phyloP scores from a whole-genome alignment of 1,140 invertebrate species.

The Hormaphis cornu region DNA sequence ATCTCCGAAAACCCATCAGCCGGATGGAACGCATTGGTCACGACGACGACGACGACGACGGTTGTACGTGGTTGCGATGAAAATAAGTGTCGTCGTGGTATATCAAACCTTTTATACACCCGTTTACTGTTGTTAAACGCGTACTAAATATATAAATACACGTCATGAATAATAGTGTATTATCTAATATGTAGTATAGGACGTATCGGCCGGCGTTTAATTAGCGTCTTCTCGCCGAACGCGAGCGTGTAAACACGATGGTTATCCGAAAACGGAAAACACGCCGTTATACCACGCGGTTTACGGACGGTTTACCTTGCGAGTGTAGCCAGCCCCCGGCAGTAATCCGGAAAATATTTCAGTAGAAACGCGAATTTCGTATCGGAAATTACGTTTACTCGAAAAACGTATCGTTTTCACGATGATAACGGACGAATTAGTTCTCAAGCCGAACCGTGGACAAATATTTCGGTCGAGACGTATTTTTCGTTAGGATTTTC shows the following conservation, averaged over 20 bases:
- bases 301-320: neutral
- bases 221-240: constrained; percentile 16
- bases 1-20: constrained; percentile 3
- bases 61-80: neutral
- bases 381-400: too few species aligned
- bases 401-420: too few species aligned
- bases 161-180: neutral
- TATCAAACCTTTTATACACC: neutral
- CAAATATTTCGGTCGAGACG: too few species aligned
- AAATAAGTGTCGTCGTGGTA: neutral
- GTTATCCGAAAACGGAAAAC: neutral
- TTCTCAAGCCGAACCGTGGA: too few species aligned
- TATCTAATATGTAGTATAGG: neutral
- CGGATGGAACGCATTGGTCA: neutral
- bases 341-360: too few species aligned
- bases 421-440: too few species aligned
- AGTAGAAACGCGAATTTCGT: too few species aligned
- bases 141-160: neutral
- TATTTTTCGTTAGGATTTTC: too few species aligned
- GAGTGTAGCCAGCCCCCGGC: too few species aligned
- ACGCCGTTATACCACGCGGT: neutral
- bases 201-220: neutral
- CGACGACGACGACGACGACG: neutral
- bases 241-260: neutral
- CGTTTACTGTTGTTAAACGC: too few species aligned